Base-by-base conservation (phyloP, 2,888 invertebrate species). In the Drosophila setosimentum region DNA sequence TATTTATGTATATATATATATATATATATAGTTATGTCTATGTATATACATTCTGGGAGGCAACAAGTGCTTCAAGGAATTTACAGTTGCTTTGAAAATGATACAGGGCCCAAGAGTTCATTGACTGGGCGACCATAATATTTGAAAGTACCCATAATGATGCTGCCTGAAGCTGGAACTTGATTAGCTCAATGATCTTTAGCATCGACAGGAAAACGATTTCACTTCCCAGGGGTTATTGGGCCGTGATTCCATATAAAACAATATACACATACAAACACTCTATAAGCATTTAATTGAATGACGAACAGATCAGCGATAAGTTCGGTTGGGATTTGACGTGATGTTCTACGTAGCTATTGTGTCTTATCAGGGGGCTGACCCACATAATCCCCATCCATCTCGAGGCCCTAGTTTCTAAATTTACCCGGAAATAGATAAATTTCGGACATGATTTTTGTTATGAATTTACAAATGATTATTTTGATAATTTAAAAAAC, bases 181-280 rank as follows among this genome's bases (percentile, higher is more conserved):
- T 8, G 45, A 24, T 45, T 7, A 16, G 45, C 81, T 89, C 87
- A 86, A 83, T 86, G 87, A 80, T 74, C 77, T 71, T 69, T 67
- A 58, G 37, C 29, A 55, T 58, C 54, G 61, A 67, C 55, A 65
- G 57, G 57, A 45, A 51, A 18, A 27, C 65, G 53, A 67, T 73
- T 70, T 59, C 10, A 62, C 32, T 66, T 49, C 45, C 42, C 30
- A 66, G 37, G 65, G 83, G 61, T 80, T 76, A 85, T 69, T 79
- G 69, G 62, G 63, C 50, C 58, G 50, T 57, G 50, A 18, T 24
- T 64, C 13, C 61, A 53, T 49, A 49, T 45, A 13, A 3, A 57
- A 57, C 16, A 21, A 29, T 8, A 29, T 29, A 57, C 29, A 21
- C 16, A 40, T 13, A 11, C 3, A 40, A 16, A 40, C n/a, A 55